Conservation (phyloP, 2,113 vertebrate species). For the Corythornis vintsioides region DNA sequence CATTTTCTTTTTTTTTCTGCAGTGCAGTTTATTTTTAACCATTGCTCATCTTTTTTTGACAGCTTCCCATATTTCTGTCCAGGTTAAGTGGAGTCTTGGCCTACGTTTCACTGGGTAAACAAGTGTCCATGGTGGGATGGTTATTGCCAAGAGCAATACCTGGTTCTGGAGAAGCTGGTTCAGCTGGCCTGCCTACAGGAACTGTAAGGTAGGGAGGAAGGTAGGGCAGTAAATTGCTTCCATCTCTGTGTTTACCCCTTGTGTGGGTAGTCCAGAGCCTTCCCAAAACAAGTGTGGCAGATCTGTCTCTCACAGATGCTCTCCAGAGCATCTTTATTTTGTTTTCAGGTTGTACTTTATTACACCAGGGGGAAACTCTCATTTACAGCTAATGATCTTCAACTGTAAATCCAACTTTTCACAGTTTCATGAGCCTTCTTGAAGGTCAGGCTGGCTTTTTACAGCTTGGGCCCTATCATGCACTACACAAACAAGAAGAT, state of each 20-base stretch:
- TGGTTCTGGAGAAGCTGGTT: not conserved
- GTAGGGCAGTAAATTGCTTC: not conserved
- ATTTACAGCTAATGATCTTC: not conserved
- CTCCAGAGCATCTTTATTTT: not conserved
- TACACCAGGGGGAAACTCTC: not conserved
- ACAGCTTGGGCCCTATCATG: not conserved
- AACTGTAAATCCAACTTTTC: not conserved
- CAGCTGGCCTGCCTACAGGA: not conserved
- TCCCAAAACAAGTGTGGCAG: not conserved
- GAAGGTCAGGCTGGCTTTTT: conserved; percentile 3
- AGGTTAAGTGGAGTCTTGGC: not conserved
- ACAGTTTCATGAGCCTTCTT: not conserved
- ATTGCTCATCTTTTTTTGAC: not conserved
- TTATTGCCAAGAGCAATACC: not conserved
- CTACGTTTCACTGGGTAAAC: not conserved
- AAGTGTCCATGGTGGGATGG: rapidly evolving
- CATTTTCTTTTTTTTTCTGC: not conserved
- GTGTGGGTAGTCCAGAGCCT: not conserved
- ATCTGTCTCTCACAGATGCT: not conserved
- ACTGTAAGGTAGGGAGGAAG: not conserved
- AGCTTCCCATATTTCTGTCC: not conserved
- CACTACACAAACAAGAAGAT: not conserved
- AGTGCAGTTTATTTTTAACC: not conserved
- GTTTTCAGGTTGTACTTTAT: not conserved
- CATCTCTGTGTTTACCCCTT: not conserved